Evolutionary conservation across 2,113 vertebrate species (phyloP), one percentile per base, ranked within the genome.

Genomic region (Hypocryptadius cinnamomeus): DNA sequence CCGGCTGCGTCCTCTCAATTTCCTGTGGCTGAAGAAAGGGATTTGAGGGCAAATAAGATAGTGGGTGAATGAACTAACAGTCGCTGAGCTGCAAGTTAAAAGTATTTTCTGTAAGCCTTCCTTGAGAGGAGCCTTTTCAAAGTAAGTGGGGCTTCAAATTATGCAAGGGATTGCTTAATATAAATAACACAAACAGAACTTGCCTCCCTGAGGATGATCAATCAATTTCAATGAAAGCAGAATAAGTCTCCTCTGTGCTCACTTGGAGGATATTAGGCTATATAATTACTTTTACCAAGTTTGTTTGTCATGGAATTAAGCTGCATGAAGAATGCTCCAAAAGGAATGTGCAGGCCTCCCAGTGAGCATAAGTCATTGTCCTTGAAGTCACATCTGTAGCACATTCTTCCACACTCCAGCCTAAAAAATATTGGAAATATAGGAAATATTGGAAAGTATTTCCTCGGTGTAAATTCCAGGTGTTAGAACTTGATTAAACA

Each of bases 41-140:
- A 31, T 84, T 91, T 88, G 74, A 96, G 60, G 72, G 25, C 79
- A 90, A 86, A 45, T 66, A 35, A 78, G 69, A 74, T 7, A 57
- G 31, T 2, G 84, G 81, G 84, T 94, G 66, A 96, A 94, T 50
- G 90, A 94, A 88, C 89, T 80, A 77, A 64, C 28, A 86, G 82
- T 76, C 28, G 2, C 79, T 84, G 85, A 92, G n/a, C 64, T 70
- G 18, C 44, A 78, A 90, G 68, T 78, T 51, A 48, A 21, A 47
- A 66, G 11, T 33, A 8, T 37, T 92, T 92, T 79, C 44, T 70
- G 51, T 64, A 54, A 56, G 22, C 18, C 44, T 84, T 54, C 22
- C 51, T 48, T 70, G 27, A 2, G 3, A 70, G 21, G 7, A 83
- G 53, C 18, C 14, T 65, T 77, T 85, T 78, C 47, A 56, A 56